These are phyloP conservation scores for Gonocerus acuteangulatus DNA, from an alignment of 2,888 invertebrate species.

Conservation along the genomic window DNA sequence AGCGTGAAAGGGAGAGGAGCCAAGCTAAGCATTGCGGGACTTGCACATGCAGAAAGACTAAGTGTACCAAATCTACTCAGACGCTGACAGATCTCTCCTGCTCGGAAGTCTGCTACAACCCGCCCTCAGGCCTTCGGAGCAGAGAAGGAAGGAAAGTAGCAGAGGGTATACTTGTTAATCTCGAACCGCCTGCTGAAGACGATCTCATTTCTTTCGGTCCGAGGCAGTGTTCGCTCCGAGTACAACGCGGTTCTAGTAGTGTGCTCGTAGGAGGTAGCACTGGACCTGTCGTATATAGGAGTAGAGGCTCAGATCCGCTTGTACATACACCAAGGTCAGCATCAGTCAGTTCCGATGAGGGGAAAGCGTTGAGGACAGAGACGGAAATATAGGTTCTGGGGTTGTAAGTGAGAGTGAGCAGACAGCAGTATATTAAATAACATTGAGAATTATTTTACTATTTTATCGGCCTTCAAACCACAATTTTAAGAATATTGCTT, in stretches of 20 bases:
- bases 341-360: slow-evolving; percentile 29
- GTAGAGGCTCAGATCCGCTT: slow-evolving; percentile 34
- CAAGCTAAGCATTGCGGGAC: slow-evolving; percentile 75
- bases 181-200: slow-evolving; percentile 30
- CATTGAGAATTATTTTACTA: background rate
- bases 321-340: slow-evolving; percentile 30
- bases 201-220: slow-evolving; percentile 49
- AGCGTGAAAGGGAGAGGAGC: slow-evolving; percentile 69
- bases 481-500: background rate
- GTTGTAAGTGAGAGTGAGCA: background rate
- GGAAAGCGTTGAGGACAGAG: slow-evolving; percentile 30
- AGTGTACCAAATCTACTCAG: slow-evolving; percentile 28
- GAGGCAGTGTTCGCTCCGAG: slow-evolving; percentile 65
- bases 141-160: slow-evolving; percentile 21
- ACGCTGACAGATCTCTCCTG: slow-evolving; percentile 25
- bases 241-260: slow-evolving; percentile 71
- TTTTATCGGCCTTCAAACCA: background rate
- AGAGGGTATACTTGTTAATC: slow-evolving; percentile 36
- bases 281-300: slow-evolving; percentile 62
- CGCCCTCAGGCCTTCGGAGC: background rate
- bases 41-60: slow-evolving; percentile 55
- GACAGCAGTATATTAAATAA: slow-evolving; percentile 2
- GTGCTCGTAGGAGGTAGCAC: slow-evolving; percentile 66
- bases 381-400: slow-evolving; percentile 31
- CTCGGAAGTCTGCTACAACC: slow-evolving; percentile 14